Percentiles rank a stretch among this genome's conserved stretches.
phyloP scores from a whole-genome alignment of 2,888 invertebrate genomes.

The Caradrina clavipalpis region DNA sequence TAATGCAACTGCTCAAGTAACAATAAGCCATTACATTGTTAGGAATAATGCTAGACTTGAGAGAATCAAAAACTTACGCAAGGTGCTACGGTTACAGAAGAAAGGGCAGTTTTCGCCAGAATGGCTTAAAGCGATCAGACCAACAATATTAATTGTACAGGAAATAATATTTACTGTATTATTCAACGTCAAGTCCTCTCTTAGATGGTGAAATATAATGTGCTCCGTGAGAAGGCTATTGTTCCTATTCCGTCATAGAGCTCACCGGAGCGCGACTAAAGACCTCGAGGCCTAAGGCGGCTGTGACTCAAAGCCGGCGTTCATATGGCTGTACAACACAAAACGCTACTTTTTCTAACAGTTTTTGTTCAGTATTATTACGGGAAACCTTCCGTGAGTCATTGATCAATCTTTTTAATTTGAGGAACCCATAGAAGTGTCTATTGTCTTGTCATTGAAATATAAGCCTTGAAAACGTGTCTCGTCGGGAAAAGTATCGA shows the following conservation, averaged over 20 bases:
- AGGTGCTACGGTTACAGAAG: constrained; percentile 20
- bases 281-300: constrained; percentile 71
- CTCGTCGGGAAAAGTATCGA: constrained; percentile 4
- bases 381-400: constrained; percentile 34
- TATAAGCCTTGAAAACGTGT: constrained; percentile 4
- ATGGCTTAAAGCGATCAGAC: constrained; percentile 41
- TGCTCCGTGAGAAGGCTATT: constrained; percentile 81
- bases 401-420: constrained; percentile 30
- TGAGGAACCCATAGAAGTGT: constrained; percentile 25
- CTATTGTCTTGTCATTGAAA: constrained; percentile 27
- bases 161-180: constrained; percentile 61
- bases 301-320: constrained; percentile 71
- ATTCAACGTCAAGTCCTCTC: constrained; percentile 53
- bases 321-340: constrained; percentile 57
- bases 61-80: constrained; percentile 40
- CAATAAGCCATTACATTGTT: constrained; percentile 47
- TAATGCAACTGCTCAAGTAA: constrained; percentile 43
- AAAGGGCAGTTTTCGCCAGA: constrained; percentile 28
- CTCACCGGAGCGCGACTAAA: constrained; percentile 80
- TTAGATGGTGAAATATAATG: constrained; percentile 75
- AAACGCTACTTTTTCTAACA: constrained; percentile 44
- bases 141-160: constrained; percentile 55
- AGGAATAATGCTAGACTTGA: constrained; percentile 39
- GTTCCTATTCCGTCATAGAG: constrained; percentile 79
- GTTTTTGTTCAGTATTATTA: constrained; percentile 44